Conservation (phyloP, 2,113 vertebrate genomes). For the Macaca mulatta region DNA sequence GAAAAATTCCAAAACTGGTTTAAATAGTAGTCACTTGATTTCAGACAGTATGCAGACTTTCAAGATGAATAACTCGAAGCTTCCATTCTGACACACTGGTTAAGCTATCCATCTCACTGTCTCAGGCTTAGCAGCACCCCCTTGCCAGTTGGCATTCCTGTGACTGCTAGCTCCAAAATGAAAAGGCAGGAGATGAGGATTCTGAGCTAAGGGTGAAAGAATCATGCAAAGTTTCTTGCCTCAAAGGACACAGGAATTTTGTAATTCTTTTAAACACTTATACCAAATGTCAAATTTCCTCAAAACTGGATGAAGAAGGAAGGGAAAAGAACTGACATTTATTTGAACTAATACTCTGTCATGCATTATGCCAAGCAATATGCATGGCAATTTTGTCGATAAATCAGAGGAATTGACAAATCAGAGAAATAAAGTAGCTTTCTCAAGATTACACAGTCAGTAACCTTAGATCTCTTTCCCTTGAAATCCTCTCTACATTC, state of each 20-base stretch:
- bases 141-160: neutral
- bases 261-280: neutral
- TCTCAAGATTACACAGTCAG: neutral
- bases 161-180: neutral
- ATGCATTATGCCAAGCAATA: neutral
- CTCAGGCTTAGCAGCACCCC: neutral
- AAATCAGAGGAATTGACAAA: neutral
- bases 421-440: neutral
- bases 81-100: neutral
- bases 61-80: neutral
- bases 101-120: neutral
- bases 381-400: neutral
- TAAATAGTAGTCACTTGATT: neutral
- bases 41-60: neutral
- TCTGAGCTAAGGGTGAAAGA: neutral
- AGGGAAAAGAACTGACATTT: slow-evolving; percentile 13
- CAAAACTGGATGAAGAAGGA: slow-evolving; percentile 34
- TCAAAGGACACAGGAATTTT: neutral
- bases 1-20: neutral
- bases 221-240: neutral
- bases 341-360: neutral
- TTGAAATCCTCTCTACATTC: neutral
- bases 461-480: neutral
- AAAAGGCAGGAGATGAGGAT: neutral
- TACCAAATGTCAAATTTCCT: neutral